Conservation (phyloP, 2,888 invertebrate species). For the Microctonus aethiopoides region DNA sequence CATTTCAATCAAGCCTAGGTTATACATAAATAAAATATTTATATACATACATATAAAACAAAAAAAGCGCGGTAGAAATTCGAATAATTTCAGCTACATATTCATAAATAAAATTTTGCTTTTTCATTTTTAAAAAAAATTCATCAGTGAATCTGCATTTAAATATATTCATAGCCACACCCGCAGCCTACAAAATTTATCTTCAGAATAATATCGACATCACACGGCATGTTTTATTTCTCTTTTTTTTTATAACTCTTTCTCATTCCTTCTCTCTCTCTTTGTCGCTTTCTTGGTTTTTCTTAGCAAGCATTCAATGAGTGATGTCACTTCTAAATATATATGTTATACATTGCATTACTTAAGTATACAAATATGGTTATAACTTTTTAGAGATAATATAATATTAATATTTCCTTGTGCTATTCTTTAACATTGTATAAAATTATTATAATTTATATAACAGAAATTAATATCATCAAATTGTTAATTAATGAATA, state of each 20-base stretch:
- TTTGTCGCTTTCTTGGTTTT: not conserved
- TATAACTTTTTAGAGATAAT: slow-evolving; percentile 2
- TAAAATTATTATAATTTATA: no score
- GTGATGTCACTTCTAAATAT: slow-evolving; percentile 40
- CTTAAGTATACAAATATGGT: slow-evolving; percentile 27
- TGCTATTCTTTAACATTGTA: no score
- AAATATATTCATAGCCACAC: not conserved
- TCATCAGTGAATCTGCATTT: not conserved
- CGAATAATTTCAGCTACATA: not conserved
- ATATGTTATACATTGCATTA: not conserved
- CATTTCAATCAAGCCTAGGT: no score
- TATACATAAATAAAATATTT: no score
- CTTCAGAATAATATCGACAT: not conserved
- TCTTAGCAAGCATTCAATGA: slow-evolving; percentile 20
- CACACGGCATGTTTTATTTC: not conserved
- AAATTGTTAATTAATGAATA: no score
- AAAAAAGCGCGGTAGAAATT: not conserved
- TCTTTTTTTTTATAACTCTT: not conserved
- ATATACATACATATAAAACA: not conserved
- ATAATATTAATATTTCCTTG: no score
- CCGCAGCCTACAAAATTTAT: not conserved
- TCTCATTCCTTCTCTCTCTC: not conserved
- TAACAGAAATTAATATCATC: no score
- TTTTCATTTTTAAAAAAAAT: not conserved
- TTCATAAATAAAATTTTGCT: not conserved